A percentile compares a stretch with the other conserved stretches of the same genome.
Conservation (phyloP, 2,888 invertebrate genomes). For the Drosophila cracens region DNA sequence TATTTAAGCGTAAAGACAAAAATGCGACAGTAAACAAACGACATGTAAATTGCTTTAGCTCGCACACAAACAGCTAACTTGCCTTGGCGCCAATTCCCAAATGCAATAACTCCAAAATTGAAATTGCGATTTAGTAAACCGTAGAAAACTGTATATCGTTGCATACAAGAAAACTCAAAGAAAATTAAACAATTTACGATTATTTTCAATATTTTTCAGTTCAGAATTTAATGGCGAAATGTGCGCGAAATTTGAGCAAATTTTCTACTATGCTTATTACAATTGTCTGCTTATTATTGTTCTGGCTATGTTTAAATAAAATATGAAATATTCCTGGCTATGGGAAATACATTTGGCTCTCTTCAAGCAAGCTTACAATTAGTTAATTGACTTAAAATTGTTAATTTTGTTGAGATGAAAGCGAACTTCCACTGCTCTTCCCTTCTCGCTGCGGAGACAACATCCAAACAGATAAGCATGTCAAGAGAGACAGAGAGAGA, state of each 20-base stretch:
- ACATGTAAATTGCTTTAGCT: conserved; percentile 53
- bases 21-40: conserved; percentile 53
- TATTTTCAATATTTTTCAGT: neutral
- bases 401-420: conserved; percentile 60
- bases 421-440: conserved; percentile 39
- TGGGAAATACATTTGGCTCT: conserved; percentile 6
- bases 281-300: conserved; percentile 4
- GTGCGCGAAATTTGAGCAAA: neutral
- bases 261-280: neutral
- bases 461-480: conserved; percentile 17
- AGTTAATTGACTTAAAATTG: conserved; percentile 66
- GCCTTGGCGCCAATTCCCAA: neutral
- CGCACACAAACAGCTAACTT: conserved; percentile 3
- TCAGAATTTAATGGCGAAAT: neutral
- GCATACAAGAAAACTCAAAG: too few species aligned
- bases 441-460: conserved; percentile 10
- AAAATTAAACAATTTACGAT: neutral
- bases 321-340: conserved; percentile 41
- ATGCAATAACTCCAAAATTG: conserved; percentile 9
- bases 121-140: neutral
- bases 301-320: conserved; percentile 36
- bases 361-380: conserved; percentile 49
- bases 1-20: conserved; percentile 51
- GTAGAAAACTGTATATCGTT: neutral
- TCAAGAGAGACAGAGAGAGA: neutral